Conservation (phyloP, 2,888 invertebrate genomes). For the Germaria angustata region DNA sequence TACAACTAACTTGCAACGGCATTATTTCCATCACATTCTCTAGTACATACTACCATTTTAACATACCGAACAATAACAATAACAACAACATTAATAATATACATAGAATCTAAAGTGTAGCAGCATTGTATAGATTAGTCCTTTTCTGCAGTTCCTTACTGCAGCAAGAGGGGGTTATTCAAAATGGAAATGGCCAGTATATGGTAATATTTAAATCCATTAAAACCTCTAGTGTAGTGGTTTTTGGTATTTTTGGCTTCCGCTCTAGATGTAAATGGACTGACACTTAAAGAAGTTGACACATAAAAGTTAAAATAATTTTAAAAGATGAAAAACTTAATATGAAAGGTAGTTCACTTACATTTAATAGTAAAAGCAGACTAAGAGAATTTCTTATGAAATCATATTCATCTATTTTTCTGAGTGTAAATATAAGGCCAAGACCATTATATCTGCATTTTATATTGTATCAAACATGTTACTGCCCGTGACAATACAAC, state of each 20-base stretch:
- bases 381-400: too few species aligned
- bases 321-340: too few species aligned
- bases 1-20: slow-evolving; percentile 33
- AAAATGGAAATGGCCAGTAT: slow-evolving; percentile 37
- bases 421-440: neutral
- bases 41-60: neutral
- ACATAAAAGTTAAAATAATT: neutral
- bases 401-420: neutral
- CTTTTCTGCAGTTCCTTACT: slow-evolving; percentile 10
- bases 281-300: neutral
- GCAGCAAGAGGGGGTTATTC: neutral
- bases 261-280: neutral
- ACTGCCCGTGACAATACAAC: slow-evolving; percentile 26
- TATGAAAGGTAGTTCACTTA: neutral
- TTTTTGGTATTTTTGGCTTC: slow-evolving; percentile 34
- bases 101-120: neutral
- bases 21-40: slow-evolving; percentile 52
- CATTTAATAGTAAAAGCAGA: too few species aligned
- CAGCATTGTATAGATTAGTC: slow-evolving; percentile 43
- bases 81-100: neutral
- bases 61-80: neutral
- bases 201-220: slow-evolving; percentile 58
- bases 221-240: slow-evolving; percentile 41
- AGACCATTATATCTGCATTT: slow-evolving; percentile 19
- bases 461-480: slow-evolving; percentile 30